These are phyloP conservation scores for Okapia johnstoni DNA, from an alignment of 2,113 vertebrate genomes.

Conservation along the genomic window DNA sequence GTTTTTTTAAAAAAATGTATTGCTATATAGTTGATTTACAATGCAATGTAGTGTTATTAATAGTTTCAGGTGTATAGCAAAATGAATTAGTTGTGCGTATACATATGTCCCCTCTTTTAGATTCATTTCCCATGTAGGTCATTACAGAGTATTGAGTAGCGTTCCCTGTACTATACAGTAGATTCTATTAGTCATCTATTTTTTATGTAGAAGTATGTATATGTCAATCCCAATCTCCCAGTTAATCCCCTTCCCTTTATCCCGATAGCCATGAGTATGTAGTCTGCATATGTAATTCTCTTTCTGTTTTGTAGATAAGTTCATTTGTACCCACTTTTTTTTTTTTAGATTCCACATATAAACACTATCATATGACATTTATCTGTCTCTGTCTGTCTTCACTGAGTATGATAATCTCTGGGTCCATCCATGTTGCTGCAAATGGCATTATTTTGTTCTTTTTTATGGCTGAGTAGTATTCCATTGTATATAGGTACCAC, in stretches of 20 bases:
- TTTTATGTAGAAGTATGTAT: too few species aligned
- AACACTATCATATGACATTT: fast-evolving
- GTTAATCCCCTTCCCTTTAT: too few species aligned
- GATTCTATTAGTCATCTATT: too few species aligned
- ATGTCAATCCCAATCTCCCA: not conserved
- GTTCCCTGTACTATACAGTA: too few species aligned
- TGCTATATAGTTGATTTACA: not conserved
- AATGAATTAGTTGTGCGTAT: too few species aligned
- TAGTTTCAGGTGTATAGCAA: too few species aligned
- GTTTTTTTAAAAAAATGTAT: not conserved
- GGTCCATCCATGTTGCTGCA: not conserved
- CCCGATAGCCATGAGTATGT: not conserved
- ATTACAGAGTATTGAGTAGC: too few species aligned
- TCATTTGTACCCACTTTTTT: not conserved
- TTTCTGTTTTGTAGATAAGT: not conserved
- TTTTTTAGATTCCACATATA: not conserved
- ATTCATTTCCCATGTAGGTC: too few species aligned
- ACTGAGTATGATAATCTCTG: not conserved
- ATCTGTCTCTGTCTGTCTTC: not conserved
- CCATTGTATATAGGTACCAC: not conserved
- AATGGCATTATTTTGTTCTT: not conserved
- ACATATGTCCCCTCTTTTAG: too few species aligned
- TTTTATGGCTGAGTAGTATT: not conserved
- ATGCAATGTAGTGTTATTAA: too few species aligned
- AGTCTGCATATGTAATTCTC: not conserved